Percentiles rank a stretch among this genome's conserved stretches.
These are phyloP conservation scores for Drosophila kohkoa DNA, from an alignment of 1,140 invertebrate species.

Conservation along the genomic window DNA sequence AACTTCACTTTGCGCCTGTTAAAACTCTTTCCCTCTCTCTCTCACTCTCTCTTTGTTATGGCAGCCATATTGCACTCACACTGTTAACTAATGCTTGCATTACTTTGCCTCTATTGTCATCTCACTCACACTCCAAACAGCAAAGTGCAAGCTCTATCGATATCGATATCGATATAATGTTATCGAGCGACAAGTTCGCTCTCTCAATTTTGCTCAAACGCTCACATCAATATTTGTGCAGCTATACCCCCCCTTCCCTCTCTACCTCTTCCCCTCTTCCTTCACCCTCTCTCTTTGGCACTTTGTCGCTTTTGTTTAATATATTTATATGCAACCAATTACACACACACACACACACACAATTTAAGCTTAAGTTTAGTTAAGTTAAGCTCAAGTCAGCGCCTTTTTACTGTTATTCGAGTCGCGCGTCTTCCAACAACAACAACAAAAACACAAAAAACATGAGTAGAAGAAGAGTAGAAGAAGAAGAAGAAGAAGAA, in stretches of 20 bases:
- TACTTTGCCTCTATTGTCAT: too few relatives aligned
- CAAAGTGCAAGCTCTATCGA: conserved; percentile 5
- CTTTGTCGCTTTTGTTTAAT: conserved; percentile 47
- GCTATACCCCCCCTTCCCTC: neutral
- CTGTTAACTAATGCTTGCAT: neutral
- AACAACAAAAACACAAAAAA: conserved; percentile 7
- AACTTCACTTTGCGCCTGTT: too few relatives aligned
- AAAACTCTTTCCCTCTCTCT: too few relatives aligned
- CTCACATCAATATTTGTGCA: conserved; percentile 1
- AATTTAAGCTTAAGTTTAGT: conserved; percentile 14
- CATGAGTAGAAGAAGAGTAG: neutral
- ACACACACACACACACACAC: too few relatives aligned
- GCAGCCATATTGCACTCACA: neutral
- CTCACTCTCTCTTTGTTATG: neutral
- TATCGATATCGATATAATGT: neutral
- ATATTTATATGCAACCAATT: conserved; percentile 35
- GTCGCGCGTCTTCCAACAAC: conserved; percentile 31
- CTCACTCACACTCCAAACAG: neutral
- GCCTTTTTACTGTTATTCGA: conserved; percentile 1
- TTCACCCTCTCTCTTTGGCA: conserved; percentile 5
- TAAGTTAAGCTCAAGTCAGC: conserved; percentile 30
- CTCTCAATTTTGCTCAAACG: neutral
- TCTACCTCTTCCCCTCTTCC: too few relatives aligned
- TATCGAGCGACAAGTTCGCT: neutral
- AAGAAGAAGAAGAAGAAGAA: conserved; percentile 10